Evolutionary conservation across 1,140 invertebrate species (phyloP), one percentile per base, ranked within the genome.

Genomic region (Ruditapes philippinarum): DNA sequence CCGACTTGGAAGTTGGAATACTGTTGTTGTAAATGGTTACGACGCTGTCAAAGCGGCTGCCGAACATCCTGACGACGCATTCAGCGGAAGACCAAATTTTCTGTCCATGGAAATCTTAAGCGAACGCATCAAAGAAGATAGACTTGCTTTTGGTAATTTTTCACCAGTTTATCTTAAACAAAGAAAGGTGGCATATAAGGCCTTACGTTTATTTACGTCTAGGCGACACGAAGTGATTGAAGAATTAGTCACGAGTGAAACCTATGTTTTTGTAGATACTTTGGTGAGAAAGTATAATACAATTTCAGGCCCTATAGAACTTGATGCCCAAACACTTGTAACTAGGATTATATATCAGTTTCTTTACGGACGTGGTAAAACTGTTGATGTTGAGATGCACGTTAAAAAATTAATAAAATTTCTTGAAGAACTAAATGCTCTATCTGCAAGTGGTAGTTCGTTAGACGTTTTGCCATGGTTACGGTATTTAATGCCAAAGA

Each of bases 401-500:
- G 25, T 54, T 14, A 79, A 57, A n/a, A 49, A 14, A 9, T n/a
- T 42, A 31, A 25, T 38, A 11, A 42, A 79, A 31, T 11, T 14
- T 5, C 38, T 78, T 25, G 22, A 78, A 17, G 49, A 14, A 22
- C 12, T 79, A 33, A 79, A 79, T 49, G 17, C 40, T 22, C 60
- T 80, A 22, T 9, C 78, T 19, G 51, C 51, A 57, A 80, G 78
- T 31, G 78, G 78, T 60, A 80, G 31, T 25, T 0, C 28, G 0
- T n/a, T 57, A 1, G 78, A 80, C 33, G 78, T 80, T 4, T 36
- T 80, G 51, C 78, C 78, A 36, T 80, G 78, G 78, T 49, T 80
- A 25, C 31, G 51, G 38, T 60, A 60, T 28, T 12, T 80, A 31
- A 80, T 80, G 78, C 78, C 78, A 0, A 12, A 54, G 31, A 80